phyloP scores from a whole-genome alignment of 2,888 invertebrate species.

The Tinea semifulvella region DNA sequence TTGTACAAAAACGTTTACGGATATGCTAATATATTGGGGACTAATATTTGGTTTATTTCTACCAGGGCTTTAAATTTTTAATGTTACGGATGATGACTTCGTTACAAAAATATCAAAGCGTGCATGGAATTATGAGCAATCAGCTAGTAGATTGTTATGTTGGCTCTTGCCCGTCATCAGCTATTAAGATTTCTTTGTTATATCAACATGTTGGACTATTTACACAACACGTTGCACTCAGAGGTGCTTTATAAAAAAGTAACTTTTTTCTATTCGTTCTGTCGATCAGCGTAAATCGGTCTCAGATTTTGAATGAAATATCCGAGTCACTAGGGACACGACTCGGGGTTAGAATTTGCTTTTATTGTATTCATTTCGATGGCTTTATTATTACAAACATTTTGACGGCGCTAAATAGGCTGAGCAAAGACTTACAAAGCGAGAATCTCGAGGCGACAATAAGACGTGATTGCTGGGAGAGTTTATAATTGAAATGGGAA shows the following conservation, averaged over 20 bases:
- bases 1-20: slow-evolving; percentile 5
- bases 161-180: slow-evolving; percentile 63
- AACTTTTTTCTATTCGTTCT: slow-evolving; percentile 48
- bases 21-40: slow-evolving; percentile 12
- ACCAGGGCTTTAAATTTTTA: background rate
- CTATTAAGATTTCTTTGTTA: slow-evolving; percentile 66
- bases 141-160: slow-evolving; percentile 60
- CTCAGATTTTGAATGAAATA: slow-evolving; percentile 59
- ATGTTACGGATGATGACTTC: slow-evolving; percentile 5
- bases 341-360: slow-evolving; percentile 59
- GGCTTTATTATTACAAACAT: slow-evolving; percentile 50
- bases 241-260: slow-evolving; percentile 52
- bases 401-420: slow-evolving; percentile 46
- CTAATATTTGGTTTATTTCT: background rate
- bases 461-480: slow-evolving; percentile 57
- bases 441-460: slow-evolving; percentile 52
- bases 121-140: slow-evolving; percentile 55
- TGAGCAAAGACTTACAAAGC: slow-evolving; percentile 43
- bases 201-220: slow-evolving; percentile 65
- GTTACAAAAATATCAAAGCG: slow-evolving; percentile 21
- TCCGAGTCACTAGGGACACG: slow-evolving; percentile 53
- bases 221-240: slow-evolving; percentile 60
- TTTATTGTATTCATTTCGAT: slow-evolving; percentile 55
- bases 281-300: slow-evolving; percentile 50
- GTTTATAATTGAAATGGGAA: slow-evolving; percentile 54